Conservation (phyloP, 2,797 vertebrate species). For the Pseudocheirus occidentalis region DNA sequence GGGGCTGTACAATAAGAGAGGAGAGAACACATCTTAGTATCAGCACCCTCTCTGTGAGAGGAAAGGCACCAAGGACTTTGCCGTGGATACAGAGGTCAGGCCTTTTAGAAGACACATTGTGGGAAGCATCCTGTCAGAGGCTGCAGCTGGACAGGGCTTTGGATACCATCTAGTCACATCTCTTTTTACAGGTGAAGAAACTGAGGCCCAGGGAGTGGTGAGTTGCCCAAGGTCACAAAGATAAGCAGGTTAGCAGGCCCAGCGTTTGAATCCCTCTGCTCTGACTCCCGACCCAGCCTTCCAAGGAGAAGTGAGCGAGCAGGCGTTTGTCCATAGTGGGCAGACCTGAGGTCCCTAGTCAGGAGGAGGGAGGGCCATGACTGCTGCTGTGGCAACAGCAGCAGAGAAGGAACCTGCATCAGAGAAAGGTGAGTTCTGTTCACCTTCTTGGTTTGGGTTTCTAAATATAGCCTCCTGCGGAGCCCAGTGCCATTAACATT, state of each 20-base stretch:
- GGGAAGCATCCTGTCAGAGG: not conserved
- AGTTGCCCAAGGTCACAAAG: not conserved
- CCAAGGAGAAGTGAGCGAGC: not conserved
- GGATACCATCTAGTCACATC: not conserved
- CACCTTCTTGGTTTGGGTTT: slow-evolving; percentile 79
- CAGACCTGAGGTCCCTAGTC: not conserved
- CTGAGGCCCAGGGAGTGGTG: not conserved
- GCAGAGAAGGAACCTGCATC: not conserved
- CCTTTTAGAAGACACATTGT: not conserved
- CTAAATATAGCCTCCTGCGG: slow-evolving; percentile 78
- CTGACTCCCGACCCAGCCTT: not conserved
- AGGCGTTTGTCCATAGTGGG: not conserved
- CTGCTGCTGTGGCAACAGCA: not conserved
- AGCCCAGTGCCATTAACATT: slow-evolving; percentile 76
- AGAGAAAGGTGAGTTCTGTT: slow-evolving; percentile 76
- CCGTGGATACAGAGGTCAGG: not conserved
- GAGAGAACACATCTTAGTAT: not conserved
- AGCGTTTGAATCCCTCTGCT: not conserved
- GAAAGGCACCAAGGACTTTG: not conserved
- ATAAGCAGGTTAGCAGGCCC: not conserved
- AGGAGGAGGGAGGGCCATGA: not conserved
- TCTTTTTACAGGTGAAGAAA: not conserved
- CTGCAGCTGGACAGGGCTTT: not conserved
- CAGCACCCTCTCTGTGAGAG: not conserved
- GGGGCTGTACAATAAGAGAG: not conserved